Base-by-base conservation (phyloP, 1,140 invertebrate species). In the Zelostemma sp. region DNA sequence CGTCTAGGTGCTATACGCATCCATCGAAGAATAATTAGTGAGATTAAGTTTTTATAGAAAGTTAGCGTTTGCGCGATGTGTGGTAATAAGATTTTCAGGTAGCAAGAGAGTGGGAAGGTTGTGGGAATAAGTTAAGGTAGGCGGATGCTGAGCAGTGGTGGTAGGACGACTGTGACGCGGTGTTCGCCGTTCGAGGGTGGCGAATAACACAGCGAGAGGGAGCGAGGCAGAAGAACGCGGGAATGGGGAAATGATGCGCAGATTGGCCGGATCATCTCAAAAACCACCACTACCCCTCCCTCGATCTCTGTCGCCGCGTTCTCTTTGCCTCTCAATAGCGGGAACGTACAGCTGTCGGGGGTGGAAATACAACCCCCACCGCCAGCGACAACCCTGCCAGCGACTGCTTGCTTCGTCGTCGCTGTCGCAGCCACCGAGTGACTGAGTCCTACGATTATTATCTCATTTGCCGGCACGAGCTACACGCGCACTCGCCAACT, bases 231-330 rank as follows among this genome's bases (percentile, higher is more conserved):
- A 43, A 45, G 51, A 47, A 31, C 33, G 49, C 6, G 51, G 61
- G 46, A 72, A 75, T 69, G 80, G 80, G 80, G 79, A 83, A 84
- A 83, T 85, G 83, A 85, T 85, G 83, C 83, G 83, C 83, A 85
- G 83, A 84, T 85, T 85, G 82, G 83, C 83, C 79, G 80, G 83
- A 84, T 85, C 82, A 85, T 85, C 82, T 85, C 79, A 82, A 85
- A 85, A 84, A 85, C 77, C 82, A 76, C 74, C 79, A 57, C 59
- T 61, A 60, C 70, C 66, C 66, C 67, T 62, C 73, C 50, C 66
- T 70, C 61, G 53, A 33, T 48, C 41, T 63, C 38, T 60, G 19
- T 62, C n/a, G n/a, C n/a, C 43, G 12, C 38, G 46, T 49, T 54
- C 57, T 63, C 58, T 63, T 48, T 60, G 48, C 43, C 33, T 60